Base-by-base conservation (phyloP, 2,797 vertebrate genomes). In the Malurus leucopterus region DNA sequence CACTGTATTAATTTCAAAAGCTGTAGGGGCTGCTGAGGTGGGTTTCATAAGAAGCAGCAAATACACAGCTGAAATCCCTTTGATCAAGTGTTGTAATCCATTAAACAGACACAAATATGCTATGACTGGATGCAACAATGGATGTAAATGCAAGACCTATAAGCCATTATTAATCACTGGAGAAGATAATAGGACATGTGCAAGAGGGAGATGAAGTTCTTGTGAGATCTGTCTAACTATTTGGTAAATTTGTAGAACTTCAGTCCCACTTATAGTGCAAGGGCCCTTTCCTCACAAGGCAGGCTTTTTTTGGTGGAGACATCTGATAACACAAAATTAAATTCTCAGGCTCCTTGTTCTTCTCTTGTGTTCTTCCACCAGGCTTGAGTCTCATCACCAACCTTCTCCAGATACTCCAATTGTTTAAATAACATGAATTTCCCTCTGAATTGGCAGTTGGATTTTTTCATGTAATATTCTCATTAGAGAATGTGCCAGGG, bases 171-270 rank as follows among this genome's bases (percentile, higher is more conserved):
- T 44, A 3, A 24, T 62, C 54, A 44, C 8, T 23, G 24, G 40
- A 57, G 72, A 59, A 68, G 6, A 6, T 26, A 70, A 20, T 5
- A 27, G 8, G 27, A 55, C 16, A 18, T 0, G 0, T 34, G 15
- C 67, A 19, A 64, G 44, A 59, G n/a, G 43, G 2, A 21, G 16
- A 3, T 38, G 22, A 69, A 87, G 26, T 38, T 59, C 44, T 70
- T 57, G 7, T 21, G 27, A 77, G 67, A 14, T 65, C 15, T 71
- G 5, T 36, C 26, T 24, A 63, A 36, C 3, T 18, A 18, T 32
- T 64, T 64, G 29, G 9, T 49, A 75, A 67, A 51, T 41, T 58
- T 63, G 13, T 51, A 20, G 18, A 22, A 29, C 51, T 51, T 63
- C 21, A 46, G 13, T 54, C 11, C 13, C 18, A 64, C 15, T 46